A percentile compares a stretch with the other conserved stretches of the same genome.
These are phyloP conservation scores for Tetranychus cinnabarinus DNA, from an alignment of 1,140 invertebrate genomes.

Conservation along the genomic window DNA sequence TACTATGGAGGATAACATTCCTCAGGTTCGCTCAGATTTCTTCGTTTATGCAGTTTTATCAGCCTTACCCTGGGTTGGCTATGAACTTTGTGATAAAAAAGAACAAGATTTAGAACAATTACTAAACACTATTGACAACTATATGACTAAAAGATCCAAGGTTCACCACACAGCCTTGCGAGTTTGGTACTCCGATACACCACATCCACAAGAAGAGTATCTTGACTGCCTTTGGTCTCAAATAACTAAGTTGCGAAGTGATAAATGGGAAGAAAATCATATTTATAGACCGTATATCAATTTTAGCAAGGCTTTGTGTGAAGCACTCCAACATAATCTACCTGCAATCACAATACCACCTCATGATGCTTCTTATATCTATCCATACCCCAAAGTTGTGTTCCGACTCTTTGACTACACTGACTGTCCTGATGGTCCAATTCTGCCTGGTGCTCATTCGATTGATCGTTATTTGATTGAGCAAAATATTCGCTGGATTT, in stretches of 20 bases:
- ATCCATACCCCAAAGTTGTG: conserved; percentile 71
- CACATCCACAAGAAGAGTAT: conserved; percentile 95
- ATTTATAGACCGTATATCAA: conserved; percentile 80
- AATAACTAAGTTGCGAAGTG: conserved; percentile 64
- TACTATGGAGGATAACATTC: conserved; percentile 74
- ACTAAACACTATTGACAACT: conserved; percentile 75
- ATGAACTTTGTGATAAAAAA: conserved; percentile 89
- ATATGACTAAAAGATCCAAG: conserved; percentile 29
- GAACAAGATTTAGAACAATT: conserved; percentile 76
- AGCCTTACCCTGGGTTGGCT: conserved; percentile 74
- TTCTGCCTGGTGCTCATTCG: conserved; percentile 75
- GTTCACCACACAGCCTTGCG: conserved; percentile 68
- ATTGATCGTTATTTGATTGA: conserved; percentile 95
- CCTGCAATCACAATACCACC: conserved; percentile 65
- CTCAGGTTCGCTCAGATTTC: conserved; percentile 69
- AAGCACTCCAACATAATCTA: conserved; percentile 82
- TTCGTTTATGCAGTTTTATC: conserved; percentile 86
- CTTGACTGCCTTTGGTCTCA: conserved; percentile 93
- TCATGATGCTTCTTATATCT: conserved; percentile 62
- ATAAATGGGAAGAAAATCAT: conserved; percentile 93
- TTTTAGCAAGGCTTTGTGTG: conserved; percentile 81
- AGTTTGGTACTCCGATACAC: conserved; percentile 74
- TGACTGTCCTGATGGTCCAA: conserved; percentile 64
- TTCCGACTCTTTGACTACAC: conserved; percentile 91
- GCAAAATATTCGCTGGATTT: conserved; percentile 80